Percentiles rank a stretch among this genome's conserved stretches.
These are phyloP conservation scores for Orbicella faveolata DNA, from an alignment of 64 coral and sea anemone species.

Conservation along the genomic window DNA sequence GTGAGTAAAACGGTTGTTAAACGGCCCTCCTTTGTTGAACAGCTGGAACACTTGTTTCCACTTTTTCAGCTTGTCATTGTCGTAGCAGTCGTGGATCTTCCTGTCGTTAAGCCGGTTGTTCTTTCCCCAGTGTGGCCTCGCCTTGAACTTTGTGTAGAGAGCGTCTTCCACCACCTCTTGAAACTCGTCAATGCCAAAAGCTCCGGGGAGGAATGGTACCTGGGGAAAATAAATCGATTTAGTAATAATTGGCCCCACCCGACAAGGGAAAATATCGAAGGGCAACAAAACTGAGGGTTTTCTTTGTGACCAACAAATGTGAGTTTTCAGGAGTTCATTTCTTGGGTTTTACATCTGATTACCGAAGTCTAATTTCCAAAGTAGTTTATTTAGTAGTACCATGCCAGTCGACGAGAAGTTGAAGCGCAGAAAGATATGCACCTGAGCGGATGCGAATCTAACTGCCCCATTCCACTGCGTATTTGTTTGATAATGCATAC, in stretches of 20 bases:
- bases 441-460: too few species aligned
- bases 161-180: conserved; percentile 23
- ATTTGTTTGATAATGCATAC: too few species aligned
- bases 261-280: too few species aligned
- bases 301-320: too few species aligned
- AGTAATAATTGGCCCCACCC: neutral
- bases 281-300: too few species aligned
- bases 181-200: conserved; percentile 51
- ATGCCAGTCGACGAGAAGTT: too few species aligned
- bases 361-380: too few species aligned
- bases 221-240: neutral
- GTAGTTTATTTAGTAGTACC: too few species aligned
- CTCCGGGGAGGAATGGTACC: conserved; percentile 50
- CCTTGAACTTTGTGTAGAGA: conserved; percentile 32
- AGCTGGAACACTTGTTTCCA: conserved; percentile 38
- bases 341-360: too few species aligned
- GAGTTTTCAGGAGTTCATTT: too few species aligned
- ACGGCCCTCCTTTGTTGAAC: conserved; percentile 27
- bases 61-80: neutral
- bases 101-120: conserved; percentile 8
- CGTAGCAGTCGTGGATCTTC: conserved; percentile 13
- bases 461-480: too few species aligned
- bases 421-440: too few species aligned
- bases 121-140: conserved; percentile 67
- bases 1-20: conserved; percentile 36